Evolutionary conservation across 2,113 vertebrate genomes (phyloP).

Genomic region (Bettongia penicillata): DNA sequence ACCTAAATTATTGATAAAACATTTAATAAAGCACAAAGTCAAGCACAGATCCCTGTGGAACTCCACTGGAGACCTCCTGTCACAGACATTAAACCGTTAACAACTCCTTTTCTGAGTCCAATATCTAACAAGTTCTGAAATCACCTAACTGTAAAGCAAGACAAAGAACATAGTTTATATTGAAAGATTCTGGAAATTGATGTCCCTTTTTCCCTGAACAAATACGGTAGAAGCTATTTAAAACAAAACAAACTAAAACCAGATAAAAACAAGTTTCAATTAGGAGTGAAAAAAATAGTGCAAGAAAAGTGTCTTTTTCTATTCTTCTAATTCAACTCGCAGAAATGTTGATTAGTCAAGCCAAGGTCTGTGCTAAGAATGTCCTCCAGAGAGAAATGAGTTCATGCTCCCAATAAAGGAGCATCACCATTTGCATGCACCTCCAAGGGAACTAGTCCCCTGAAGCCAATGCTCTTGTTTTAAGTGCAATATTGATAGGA

Average conservation of each 20-base stretch:
- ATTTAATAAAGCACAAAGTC: neutral
- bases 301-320: neutral
- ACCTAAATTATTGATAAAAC: neutral
- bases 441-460: neutral
- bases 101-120: neutral
- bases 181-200: constrained; percentile 22
- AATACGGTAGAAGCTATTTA: neutral
- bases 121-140: neutral
- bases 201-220: neutral
- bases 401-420: neutral
- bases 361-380: neutral
- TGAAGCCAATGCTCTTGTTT: neutral
- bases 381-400: constrained; percentile 2
- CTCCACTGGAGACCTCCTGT: neutral
- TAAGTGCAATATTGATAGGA: neutral
- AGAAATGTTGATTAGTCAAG: neutral
- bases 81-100: neutral
- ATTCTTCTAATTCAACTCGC: neutral
- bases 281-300: neutral
- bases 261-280: neutral
- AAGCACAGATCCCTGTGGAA: neutral
- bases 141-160: neutral
- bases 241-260: neutral
- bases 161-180: neutral
- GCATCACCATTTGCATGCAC: neutral